These are phyloP conservation scores for Thecocarcelia acutangulata DNA, from an alignment of 2,888 invertebrate species.

Conservation along the genomic window DNA sequence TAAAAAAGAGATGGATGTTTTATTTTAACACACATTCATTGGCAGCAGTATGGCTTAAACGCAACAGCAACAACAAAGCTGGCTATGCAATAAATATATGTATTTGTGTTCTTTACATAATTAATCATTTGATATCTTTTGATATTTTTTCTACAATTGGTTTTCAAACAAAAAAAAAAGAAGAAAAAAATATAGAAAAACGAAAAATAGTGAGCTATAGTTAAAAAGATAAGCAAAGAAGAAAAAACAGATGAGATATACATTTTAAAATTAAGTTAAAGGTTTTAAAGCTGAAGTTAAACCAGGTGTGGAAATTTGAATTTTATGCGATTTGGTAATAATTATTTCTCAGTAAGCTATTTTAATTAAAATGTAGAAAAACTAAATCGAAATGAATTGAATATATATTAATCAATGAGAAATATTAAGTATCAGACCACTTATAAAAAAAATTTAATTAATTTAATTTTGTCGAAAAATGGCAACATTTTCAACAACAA, in stretches of 20 bases:
- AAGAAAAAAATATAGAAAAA: background rate
- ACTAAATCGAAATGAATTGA: too few relatives aligned
- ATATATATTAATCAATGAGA: too few relatives aligned
- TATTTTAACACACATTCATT: conserved; percentile 22
- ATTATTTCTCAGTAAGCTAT: too few relatives aligned
- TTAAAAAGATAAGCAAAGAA: conserved; percentile 41
- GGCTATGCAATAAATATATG: conserved; percentile 13
- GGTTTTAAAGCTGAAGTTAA: too few relatives aligned
- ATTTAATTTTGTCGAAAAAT: too few relatives aligned
- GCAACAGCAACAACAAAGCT: conserved; percentile 28
- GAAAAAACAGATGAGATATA: background rate
- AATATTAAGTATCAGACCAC: too few relatives aligned
- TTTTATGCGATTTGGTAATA: too few relatives aligned
- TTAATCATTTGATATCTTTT: conserved; percentile 66
- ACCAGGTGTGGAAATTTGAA: too few relatives aligned
- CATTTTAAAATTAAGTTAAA: too few relatives aligned
- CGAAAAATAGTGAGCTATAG: conserved; percentile 30
- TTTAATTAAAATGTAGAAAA: too few relatives aligned
- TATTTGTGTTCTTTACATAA: conserved; percentile 55
- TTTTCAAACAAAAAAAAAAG: conserved; percentile 6
- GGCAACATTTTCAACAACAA: too few relatives aligned
- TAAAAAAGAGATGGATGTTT: conserved; percentile 25
- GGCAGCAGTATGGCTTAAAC: conserved; percentile 24
- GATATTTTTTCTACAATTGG: conserved; percentile 39
- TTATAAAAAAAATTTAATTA: too few relatives aligned